phyloP scores from a whole-genome alignment of 2,113 vertebrate species.

The Tenrec ecaudatus region DNA sequence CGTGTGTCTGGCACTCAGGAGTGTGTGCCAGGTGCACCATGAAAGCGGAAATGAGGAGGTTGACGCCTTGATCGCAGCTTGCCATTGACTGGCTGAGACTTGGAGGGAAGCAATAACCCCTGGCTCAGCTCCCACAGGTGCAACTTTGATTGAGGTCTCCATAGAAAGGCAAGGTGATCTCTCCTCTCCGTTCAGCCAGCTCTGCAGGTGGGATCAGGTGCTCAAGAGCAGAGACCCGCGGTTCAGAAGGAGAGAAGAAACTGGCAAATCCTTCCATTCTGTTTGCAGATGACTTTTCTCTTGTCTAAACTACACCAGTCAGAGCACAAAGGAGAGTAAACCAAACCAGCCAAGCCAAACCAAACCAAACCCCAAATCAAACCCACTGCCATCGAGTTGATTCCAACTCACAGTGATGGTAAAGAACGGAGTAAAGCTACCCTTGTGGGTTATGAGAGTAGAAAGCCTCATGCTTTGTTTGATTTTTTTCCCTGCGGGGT shows the following conservation, averaged over 20 bases:
- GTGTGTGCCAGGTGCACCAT: too few relatives aligned
- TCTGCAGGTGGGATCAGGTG: not conserved
- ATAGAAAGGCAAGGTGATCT: constrained; percentile 52
- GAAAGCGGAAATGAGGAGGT: not conserved
- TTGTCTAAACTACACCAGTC: not conserved
- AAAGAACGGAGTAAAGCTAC: too few relatives aligned
- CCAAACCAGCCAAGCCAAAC: too few relatives aligned
- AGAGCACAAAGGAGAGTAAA: not conserved
- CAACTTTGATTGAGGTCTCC: constrained; percentile 46
- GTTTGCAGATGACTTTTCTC: not conserved
- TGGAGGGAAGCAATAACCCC: not conserved
- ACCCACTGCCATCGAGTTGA: too few relatives aligned
- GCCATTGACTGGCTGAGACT: not conserved
- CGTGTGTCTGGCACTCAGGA: not conserved
- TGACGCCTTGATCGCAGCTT: not conserved
- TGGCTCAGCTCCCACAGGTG: constrained; percentile 49
- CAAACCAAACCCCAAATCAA: too few relatives aligned
- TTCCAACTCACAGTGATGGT: too few relatives aligned
- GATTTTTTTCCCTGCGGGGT: too few relatives aligned
- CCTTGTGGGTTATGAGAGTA: too few relatives aligned
- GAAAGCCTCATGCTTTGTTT: too few relatives aligned
- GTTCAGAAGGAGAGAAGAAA: constrained; percentile 9
- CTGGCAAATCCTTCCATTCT: not conserved
- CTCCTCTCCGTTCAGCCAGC: constrained; percentile 25
- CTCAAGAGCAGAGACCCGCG: not conserved